Evolutionary conservation across 2,113 vertebrate genomes (phyloP), one percentile per base, ranked within the genome.

Genomic region (Rynchops niger): DNA sequence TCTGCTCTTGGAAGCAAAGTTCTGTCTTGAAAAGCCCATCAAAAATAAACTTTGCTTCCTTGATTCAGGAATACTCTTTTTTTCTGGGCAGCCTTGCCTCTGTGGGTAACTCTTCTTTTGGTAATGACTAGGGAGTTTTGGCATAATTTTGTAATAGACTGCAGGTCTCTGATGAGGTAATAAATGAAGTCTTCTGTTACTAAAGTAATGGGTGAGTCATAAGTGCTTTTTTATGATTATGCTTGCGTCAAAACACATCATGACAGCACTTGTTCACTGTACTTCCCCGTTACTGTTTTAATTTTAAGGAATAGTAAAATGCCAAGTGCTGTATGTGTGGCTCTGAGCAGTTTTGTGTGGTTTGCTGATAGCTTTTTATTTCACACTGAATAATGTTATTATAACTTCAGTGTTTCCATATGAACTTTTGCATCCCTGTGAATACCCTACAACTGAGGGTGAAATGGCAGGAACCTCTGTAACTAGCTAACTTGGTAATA

Each of bases 221-320:
- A 63, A 92, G 88, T 49, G 76, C 59, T 89, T 95, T 96, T 96
- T 90, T 90, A 67, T 91, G 71, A 20, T 91, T 77, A 50, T 53
- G 66, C 82, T 85, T 93, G 38, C 84, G 84, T 96, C 93, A 94
- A 82, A 97, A 94, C 91, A 62, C 93, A 88, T 95, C 84, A 50
- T 87, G 87, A 93, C 74, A 78, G 78, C 82, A 70, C 95, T 97
- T 65, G 90, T 62, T 93, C 91, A 47, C 78, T 89, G 86, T 74
- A 77, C 71, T 80, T 93, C 83, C 86, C 90, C 78, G 52, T 53
- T 53, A 36, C 87, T 62, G 61, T 79, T 88, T 62, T 88, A 50
- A 62, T 90, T 81, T 84, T 62, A 63, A 93, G 82, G 74, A 77
- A 43, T 34, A 62, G 71, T 69, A 83, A 93, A 92, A 86, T 82